Evolutionary conservation across 2,113 vertebrate genomes (phyloP).

Genomic region (Asarcornis scutulata): DNA sequence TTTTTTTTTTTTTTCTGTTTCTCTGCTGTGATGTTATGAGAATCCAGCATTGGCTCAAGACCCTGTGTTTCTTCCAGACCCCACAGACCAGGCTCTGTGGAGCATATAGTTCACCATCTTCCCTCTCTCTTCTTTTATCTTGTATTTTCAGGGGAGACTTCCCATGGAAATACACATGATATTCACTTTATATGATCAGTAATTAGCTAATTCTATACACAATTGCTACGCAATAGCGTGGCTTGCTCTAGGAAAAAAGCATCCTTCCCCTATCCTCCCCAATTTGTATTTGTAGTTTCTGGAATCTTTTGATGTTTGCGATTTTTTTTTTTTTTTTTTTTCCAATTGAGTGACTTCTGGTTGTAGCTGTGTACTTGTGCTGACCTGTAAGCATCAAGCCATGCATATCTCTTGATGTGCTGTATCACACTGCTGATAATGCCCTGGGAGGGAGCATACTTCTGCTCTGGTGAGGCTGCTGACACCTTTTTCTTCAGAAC

Average conservation of each 20-base stretch:
- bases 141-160: background rate
- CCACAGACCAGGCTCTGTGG: background rate
- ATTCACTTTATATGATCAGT: background rate
- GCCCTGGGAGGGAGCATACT: background rate
- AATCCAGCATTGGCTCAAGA: background rate
- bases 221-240: background rate
- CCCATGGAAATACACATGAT: background rate
- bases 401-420: background rate
- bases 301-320: background rate
- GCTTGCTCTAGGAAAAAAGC: background rate
- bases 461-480: background rate
- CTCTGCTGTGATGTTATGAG: background rate
- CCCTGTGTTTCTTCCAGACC: background rate
- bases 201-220: background rate
- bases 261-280: fast-evolving
- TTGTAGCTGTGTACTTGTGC: background rate
- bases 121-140: background rate
- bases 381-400: background rate
- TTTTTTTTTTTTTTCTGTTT: background rate
- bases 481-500: background rate
- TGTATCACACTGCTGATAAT: background rate
- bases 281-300: background rate
- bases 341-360: background rate
- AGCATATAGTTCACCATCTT: background rate
- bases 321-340: background rate